phyloP scores from a whole-genome alignment of 2,113 vertebrate species.

The Nymphicus hollandicus region DNA sequence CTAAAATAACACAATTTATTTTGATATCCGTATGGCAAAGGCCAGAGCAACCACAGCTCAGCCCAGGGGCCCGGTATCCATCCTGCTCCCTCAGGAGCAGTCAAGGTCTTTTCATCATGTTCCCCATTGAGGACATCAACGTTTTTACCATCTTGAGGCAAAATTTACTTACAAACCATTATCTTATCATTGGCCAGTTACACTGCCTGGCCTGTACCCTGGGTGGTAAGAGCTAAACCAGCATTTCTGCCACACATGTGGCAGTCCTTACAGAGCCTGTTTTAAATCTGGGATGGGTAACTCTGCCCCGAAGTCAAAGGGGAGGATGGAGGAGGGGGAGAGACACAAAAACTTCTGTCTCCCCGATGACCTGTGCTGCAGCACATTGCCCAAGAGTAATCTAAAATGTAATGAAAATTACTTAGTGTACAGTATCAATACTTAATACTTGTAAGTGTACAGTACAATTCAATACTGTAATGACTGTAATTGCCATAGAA shows the following conservation, averaged over 20 bases:
- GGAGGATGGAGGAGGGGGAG: not conserved
- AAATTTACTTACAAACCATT: not conserved
- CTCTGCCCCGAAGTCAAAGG: not conserved
- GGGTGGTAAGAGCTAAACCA: not conserved
- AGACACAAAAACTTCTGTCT: not conserved
- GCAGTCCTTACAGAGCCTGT: not conserved
- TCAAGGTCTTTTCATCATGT: not conserved
- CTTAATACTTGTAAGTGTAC: not conserved
- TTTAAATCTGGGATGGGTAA: not conserved
- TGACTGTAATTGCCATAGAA: rapidly evolving
- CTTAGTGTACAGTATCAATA: not conserved
- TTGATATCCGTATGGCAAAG: not conserved
- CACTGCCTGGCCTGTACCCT: not conserved
- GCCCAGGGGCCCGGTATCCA: not conserved
- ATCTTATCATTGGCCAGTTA: rapidly evolving
- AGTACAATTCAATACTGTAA: not conserved
- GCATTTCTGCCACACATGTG: rapidly evolving
- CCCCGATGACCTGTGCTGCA: rapidly evolving
- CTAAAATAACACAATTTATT: not conserved
- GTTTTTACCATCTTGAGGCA: not conserved
- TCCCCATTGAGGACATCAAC: not conserved
- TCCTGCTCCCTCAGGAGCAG: not conserved
- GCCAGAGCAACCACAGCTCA: not conserved
- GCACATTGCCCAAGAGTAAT: not conserved
- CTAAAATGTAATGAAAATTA: not conserved